These are phyloP conservation scores for Paguma larvata DNA, from an alignment of 2,797 vertebrate genomes.

Conservation along the genomic window DNA sequence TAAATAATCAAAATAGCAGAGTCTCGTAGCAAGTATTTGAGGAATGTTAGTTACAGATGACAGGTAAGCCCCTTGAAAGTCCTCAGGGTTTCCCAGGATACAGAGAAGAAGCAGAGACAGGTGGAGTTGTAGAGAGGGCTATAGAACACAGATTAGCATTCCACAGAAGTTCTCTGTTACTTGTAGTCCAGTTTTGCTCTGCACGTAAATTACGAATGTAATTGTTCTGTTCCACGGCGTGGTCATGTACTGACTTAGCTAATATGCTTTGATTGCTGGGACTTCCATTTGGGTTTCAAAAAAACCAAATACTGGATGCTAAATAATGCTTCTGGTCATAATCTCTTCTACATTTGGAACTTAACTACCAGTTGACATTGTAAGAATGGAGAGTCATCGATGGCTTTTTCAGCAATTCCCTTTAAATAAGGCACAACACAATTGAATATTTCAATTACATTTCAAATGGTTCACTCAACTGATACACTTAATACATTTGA, in stretches of 20 bases:
- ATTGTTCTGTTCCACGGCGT: not conserved
- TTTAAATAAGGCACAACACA: not conserved
- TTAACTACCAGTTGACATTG: fast-evolving
- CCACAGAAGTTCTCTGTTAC: not conserved
- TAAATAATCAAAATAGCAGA: not conserved
- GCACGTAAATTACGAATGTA: not conserved
- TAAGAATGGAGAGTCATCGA: fast-evolving
- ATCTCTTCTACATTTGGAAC: not conserved
- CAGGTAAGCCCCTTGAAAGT: not conserved
- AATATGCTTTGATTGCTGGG: not conserved
- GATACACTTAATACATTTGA: not conserved
- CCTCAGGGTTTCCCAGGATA: not conserved
- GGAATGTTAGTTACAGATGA: not conserved
- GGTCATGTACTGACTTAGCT: not conserved
- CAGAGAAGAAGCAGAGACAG: fast-evolving
- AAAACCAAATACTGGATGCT: too few species aligned
- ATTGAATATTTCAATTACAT: not conserved
- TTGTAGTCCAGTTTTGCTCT: not conserved
- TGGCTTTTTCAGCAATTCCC: not conserved
- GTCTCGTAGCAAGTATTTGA: not conserved
- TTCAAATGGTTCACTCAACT: not conserved
- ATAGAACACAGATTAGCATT: not conserved
- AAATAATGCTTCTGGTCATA: not conserved
- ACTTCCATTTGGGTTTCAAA: not conserved
- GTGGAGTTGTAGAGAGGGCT: not conserved